phyloP scores from a whole-genome alignment of 2,113 vertebrate species.

The Colinus virginianus region DNA sequence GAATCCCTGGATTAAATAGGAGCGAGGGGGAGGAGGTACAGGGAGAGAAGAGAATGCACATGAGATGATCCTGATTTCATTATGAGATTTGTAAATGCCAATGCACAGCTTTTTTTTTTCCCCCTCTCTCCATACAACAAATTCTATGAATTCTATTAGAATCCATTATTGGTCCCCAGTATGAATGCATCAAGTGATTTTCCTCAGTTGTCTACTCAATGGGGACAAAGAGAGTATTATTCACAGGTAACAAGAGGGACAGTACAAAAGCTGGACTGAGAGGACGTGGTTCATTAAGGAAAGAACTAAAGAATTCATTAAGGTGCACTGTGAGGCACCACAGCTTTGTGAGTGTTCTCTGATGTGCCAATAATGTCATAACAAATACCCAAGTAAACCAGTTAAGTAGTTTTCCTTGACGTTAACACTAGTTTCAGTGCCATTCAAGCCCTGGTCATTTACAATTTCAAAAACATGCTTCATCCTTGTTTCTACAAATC shows the following conservation, averaged over 20 bases:
- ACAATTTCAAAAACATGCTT: neutral
- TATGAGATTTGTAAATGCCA: neutral
- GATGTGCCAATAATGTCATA: slow-evolving; percentile 30
- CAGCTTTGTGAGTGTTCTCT: slow-evolving; percentile 11
- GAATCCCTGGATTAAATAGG: neutral
- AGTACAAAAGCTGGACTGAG: neutral
- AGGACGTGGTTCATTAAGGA: neutral
- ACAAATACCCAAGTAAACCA: slow-evolving; percentile 37
- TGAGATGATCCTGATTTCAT: neutral
- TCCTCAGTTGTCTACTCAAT: neutral
- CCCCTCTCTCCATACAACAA: neutral
- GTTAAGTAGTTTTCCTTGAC: neutral
- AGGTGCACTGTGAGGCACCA: neutral
- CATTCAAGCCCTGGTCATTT: neutral
- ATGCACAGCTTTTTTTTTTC: neutral
- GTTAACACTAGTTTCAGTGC: neutral
- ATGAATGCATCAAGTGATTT: neutral
- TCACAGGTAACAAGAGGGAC: slow-evolving; percentile 22
- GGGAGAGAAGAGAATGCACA: neutral
- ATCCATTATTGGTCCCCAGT: neutral
- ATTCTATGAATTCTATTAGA: neutral
- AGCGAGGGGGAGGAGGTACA: neutral
- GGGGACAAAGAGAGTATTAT: slow-evolving; percentile 30
- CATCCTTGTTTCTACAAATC: neutral
- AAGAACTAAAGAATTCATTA: slow-evolving; percentile 50